Conservation (phyloP, 2,888 invertebrate species). For the Cephus spinipes region DNA sequence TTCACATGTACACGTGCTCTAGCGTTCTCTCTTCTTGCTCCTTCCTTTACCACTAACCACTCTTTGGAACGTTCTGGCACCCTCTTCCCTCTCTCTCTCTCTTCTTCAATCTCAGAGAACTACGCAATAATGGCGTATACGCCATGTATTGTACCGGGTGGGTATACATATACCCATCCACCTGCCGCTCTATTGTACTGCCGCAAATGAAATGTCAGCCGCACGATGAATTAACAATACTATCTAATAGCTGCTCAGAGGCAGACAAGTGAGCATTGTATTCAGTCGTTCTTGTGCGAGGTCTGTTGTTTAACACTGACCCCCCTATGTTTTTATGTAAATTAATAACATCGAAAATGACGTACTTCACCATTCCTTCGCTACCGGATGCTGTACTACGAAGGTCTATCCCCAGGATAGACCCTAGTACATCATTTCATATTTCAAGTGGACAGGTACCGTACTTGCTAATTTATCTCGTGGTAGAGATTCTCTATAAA, state of each 20-base stretch:
- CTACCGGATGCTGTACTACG: background rate
- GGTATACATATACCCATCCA: constrained; percentile 24
- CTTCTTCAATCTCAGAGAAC: constrained; percentile 5
- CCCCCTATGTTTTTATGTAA: constrained; percentile 40
- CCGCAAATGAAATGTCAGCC: constrained; percentile 60
- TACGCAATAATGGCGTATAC: constrained; percentile 9
- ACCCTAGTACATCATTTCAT: background rate
- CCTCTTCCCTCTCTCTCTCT: constrained; percentile 23
- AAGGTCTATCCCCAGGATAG: background rate
- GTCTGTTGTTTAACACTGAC: constrained; percentile 32
- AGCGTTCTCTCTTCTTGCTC: background rate
- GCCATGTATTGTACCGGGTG: constrained; percentile 6
- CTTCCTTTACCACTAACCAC: constrained; percentile 8
- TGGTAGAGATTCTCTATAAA: background rate
- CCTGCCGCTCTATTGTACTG: constrained; percentile 41
- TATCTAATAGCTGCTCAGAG: constrained; percentile 58
- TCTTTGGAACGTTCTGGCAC: constrained; percentile 6
- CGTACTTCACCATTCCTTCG: background rate
- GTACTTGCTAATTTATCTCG: background rate
- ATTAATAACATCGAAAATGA: constrained; percentile 33
- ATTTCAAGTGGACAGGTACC: background rate
- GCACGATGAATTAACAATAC: constrained; percentile 62
- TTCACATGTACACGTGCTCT: background rate
- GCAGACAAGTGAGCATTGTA: constrained; percentile 49
- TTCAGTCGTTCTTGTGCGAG: constrained; percentile 35